Percentiles rank a stretch among this genome's conserved stretches.
Evolutionary conservation across 1,140 invertebrate genomes (phyloP).

Genomic region (Cyclina sinensis): DNA sequence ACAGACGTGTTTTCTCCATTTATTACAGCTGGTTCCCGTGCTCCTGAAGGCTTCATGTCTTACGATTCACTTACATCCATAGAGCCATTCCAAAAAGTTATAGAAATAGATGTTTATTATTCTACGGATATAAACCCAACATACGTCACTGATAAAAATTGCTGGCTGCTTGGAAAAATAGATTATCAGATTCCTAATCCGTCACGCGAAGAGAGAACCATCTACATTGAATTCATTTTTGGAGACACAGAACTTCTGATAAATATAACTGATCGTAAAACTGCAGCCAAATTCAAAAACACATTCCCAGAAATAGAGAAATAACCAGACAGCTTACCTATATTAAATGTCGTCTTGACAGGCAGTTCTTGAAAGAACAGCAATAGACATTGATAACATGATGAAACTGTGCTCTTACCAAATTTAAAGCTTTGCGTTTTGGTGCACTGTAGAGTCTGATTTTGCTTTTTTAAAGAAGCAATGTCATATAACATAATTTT

Average conservation of each 20-base stretch:
- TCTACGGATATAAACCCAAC: slow-evolving; percentile 86
- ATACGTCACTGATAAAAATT: slow-evolving; percentile 88
- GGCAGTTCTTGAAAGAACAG: no score
- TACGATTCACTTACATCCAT: slow-evolving; percentile 61
- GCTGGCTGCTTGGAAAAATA: slow-evolving; percentile 88
- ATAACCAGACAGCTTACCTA: no score
- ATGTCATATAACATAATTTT: no score
- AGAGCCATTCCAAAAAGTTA: slow-evolving; percentile 65
- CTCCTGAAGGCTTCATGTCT: slow-evolving; percentile 62
- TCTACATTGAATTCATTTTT: slow-evolving; percentile 88
- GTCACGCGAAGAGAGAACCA: slow-evolving; percentile 84
- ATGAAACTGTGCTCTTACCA: no score
- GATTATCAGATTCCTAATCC: slow-evolving; percentile 87
- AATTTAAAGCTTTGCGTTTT: no score
- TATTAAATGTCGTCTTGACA: no score
- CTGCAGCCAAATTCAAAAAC: slow-evolving; percentile 60
- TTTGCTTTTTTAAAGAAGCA: no score
- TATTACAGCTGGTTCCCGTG: slow-evolving; percentile 63
- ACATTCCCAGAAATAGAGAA: slow-evolving; percentile 66
- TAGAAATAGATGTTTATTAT: slow-evolving; percentile 88
- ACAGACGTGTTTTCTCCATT: slow-evolving; percentile 88
- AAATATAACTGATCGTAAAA: slow-evolving; percentile 64
- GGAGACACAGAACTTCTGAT: slow-evolving; percentile 88
- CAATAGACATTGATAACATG: no score
- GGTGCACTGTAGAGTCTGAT: no score